Percentiles rank a stretch among this genome's conserved stretches.
phyloP scores from a whole-genome alignment of 2,797 vertebrate species.

The Acridotheres tristis region DNA sequence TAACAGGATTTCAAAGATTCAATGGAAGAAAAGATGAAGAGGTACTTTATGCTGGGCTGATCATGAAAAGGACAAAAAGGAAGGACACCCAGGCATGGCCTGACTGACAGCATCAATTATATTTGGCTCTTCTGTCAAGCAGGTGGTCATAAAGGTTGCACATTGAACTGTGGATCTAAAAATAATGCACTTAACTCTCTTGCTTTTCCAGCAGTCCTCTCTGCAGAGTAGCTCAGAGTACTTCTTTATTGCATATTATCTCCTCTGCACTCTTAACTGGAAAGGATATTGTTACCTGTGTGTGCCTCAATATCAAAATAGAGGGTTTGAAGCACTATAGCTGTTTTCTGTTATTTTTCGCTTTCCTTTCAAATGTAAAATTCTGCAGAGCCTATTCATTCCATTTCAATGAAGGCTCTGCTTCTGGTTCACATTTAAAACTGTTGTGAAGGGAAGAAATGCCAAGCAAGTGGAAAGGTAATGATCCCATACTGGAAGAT shows the following conservation, averaged over 20 bases:
- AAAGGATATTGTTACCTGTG: background rate
- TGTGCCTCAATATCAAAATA: background rate
- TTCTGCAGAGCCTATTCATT: background rate
- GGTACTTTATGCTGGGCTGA: background rate
- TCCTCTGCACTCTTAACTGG: background rate
- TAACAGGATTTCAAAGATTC: background rate
- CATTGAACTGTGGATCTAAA: background rate
- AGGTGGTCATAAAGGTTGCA: background rate
- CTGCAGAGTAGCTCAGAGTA: background rate
- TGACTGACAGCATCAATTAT: background rate
- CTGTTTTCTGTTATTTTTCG: background rate
- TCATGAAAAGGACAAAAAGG: background rate
- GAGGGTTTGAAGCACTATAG: background rate
- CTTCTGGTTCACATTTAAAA: background rate
- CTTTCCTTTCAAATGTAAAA: background rate
- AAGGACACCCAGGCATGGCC: background rate
- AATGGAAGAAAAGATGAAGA: background rate
- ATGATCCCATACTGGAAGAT: background rate
- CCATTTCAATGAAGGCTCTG: background rate
- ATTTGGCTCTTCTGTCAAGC: background rate
- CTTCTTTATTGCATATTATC: background rate
- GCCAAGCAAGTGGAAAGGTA: background rate
- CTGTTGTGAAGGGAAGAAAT: background rate
- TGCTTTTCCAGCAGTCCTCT: rapidly evolving
- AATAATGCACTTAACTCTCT: background rate